phyloP scores from a whole-genome alignment of 2,113 vertebrate species.

The Suncus etruscus region DNA sequence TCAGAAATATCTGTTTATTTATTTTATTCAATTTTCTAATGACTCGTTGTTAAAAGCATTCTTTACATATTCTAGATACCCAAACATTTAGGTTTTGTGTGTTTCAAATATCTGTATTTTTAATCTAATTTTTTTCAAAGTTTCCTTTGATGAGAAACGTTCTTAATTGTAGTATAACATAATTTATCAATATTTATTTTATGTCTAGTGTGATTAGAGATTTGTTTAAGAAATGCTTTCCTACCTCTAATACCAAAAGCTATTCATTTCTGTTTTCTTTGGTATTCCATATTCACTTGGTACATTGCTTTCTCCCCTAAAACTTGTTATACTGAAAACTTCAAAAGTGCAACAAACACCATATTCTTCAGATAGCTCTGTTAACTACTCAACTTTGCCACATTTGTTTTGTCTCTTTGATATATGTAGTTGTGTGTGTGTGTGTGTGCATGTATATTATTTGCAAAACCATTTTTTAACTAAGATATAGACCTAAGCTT shows the following conservation, averaged over 20 bases:
- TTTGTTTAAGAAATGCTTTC: constrained; percentile 33
- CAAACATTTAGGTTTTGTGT: background rate
- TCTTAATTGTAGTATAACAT: background rate
- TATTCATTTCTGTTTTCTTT: constrained; percentile 32
- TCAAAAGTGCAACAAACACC: background rate
- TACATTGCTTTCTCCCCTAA: background rate
- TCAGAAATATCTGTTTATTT: constrained; percentile 17
- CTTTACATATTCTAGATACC: background rate
- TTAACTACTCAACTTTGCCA: background rate
- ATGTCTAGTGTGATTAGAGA: background rate
- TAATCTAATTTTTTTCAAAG: constrained; percentile 1
- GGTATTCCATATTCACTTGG: background rate
- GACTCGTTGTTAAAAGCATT: background rate
- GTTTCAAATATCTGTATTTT: constrained; percentile 40
- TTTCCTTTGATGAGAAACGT: constrained; percentile 16
- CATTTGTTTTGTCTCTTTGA: background rate
- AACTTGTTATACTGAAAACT: constrained; percentile 17
- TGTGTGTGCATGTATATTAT: background rate
- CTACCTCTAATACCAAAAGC: constrained; percentile 15
- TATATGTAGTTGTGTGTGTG: background rate
- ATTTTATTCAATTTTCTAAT: constrained; percentile 44
- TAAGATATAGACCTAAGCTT: background rate
- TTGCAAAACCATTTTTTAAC: constrained; percentile 1
- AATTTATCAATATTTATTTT: background rate
- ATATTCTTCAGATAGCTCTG: background rate